These are phyloP conservation scores for Apeltes quadracus DNA, from an alignment of 2,113 vertebrate genomes.

Conservation along the genomic window DNA sequence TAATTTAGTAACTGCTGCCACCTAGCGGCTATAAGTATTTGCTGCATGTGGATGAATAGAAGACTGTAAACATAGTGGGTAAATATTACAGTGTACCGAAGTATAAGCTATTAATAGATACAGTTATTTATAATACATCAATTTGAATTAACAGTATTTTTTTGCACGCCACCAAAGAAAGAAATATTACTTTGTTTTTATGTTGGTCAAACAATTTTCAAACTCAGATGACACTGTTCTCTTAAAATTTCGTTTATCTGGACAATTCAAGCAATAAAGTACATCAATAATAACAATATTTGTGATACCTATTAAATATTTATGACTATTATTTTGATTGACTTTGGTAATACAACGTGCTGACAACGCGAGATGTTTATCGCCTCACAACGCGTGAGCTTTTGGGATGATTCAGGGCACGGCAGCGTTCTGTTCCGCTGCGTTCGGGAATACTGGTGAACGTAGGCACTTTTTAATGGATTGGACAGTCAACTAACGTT, in stretches of 20 bases:
- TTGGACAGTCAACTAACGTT: neutral
- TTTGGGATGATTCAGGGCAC: conserved; percentile 15
- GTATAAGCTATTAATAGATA: neutral
- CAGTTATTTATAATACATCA: neutral
- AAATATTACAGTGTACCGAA: neutral
- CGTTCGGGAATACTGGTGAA: conserved; percentile 33
- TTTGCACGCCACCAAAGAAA: neutral
- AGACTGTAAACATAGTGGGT: neutral
- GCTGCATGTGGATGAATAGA: conserved; percentile 16
- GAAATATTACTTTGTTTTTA: neutral
- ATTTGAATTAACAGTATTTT: neutral
- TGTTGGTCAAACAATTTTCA: neutral
- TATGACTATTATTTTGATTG: neutral
- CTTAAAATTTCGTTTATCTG: neutral
- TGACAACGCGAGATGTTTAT: conserved; percentile 27
- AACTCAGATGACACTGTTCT: neutral
- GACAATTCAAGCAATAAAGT: neutral
- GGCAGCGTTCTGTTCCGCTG: neutral
- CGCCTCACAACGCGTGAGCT: conserved; percentile 14
- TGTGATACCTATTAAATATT: neutral
- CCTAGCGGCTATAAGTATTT: conserved; percentile 11
- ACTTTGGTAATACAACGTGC: neutral
- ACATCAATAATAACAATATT: neutral
- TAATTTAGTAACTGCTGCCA: conserved; percentile 46
- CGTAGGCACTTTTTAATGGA: fast-evolving